Conservation (phyloP, 2,797 vertebrate genomes). For the Typhlichthys subterraneus region DNA sequence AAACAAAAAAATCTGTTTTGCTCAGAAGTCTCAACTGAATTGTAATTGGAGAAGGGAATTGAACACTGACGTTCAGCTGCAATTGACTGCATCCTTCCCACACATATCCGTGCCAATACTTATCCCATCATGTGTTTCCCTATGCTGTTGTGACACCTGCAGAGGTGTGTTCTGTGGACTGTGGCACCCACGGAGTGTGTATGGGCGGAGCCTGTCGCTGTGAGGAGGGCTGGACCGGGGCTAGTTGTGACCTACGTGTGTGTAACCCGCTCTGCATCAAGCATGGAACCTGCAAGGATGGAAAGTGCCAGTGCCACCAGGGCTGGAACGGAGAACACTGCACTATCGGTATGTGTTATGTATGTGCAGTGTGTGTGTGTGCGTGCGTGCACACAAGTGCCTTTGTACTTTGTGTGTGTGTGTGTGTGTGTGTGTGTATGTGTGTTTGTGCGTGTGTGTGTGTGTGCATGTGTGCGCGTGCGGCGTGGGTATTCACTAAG, state of each 20-base stretch:
- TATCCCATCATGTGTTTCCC: conserved; percentile 9
- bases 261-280: conserved; percentile 97
- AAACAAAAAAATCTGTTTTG: no score
- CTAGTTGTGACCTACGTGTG: conserved; percentile 94
- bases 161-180: conserved; percentile 99
- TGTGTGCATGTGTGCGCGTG: conserved; percentile 33
- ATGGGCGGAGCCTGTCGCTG: conserved; percentile 95
- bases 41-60: no score
- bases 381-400: not conserved
- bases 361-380: not conserved
- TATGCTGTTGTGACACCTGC: conserved; percentile 35
- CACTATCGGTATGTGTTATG: conserved; percentile 92
- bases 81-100: not conserved
- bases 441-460: conserved; percentile 5
- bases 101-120: not conserved
- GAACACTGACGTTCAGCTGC: no score
- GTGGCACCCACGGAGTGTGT: conserved; percentile 97
- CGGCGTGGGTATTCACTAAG: conserved; percentile 46
- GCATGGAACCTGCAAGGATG: conserved; percentile 98
- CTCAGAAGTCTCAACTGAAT: no score
- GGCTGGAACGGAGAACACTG: conserved; percentile 99
- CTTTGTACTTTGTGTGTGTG: conserved; percentile 1
- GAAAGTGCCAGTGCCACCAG: conserved; percentile 99
- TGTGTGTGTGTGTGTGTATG: conserved; percentile 11
- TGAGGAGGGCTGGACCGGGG: conserved; percentile 97